Base-by-base conservation (phyloP, 2,797 vertebrate species). In the Australoheros facetus region DNA sequence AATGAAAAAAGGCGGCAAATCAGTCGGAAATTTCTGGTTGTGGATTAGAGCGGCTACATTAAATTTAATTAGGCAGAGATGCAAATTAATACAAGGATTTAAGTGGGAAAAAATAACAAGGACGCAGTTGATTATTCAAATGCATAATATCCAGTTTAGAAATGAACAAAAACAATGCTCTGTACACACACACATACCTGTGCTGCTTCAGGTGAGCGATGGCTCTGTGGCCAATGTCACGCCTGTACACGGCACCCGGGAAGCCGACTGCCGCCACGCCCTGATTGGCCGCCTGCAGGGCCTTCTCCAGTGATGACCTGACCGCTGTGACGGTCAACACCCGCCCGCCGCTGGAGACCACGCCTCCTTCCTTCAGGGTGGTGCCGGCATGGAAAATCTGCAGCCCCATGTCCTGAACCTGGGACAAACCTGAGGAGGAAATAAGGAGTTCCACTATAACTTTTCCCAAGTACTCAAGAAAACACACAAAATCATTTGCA, bases 371-470 rank as follows among this genome's bases (percentile, higher is more conserved):
- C 80, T 94, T 96, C 39, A 97, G 89, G 4, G 94, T 85, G 0
- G 98, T 99, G 73, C 98, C 97, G 0, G 97, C 97, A 2, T 99
- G 98, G 93, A 99, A 99, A 34, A 99, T 97, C 89, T 97, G 95
- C 74, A 98, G 81, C 2, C 96, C 97, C 77, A 92, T 92, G 7
- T 96, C 95, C 78, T 91, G 90, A 39, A 96, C 95, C 88, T 95
- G 93, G 2, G 95, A 84, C 73, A 99, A 86, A 51, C 97, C 98
- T 99, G 81, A 53, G 14, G 73, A 11, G 6, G 13, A 12, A 45
- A 28, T 3, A 26, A 64, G 2, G 14, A n/a, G 28, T 48, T 48
- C 66, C 48, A 16, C n/a, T 48, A 14, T 37, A 11, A 37, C 37
- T 37, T 3, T 37, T 37, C 37, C 10, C 56, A n/a, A 23, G 30